phyloP scores from a whole-genome alignment of 2,797 vertebrate species.

The Etheostoma nigrum region DNA sequence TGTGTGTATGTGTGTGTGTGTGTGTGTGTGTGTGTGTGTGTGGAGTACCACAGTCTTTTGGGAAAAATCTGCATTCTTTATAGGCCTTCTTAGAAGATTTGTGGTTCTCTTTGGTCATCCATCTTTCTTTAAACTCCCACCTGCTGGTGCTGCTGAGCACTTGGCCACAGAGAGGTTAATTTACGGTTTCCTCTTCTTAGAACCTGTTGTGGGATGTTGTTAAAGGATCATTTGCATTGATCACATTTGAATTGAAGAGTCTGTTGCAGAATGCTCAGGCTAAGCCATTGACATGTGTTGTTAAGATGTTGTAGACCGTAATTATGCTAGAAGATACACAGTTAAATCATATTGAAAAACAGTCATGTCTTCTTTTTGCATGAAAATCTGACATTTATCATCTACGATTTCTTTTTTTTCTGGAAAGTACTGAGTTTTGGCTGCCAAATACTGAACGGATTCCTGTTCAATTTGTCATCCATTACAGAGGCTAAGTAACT shows the following conservation, averaged over 20 bases:
- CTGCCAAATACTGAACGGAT: constrained; percentile 14
- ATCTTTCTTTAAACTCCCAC: constrained; percentile 28
- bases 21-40: neutral
- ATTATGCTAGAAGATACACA: neutral
- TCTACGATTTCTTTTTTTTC: neutral
- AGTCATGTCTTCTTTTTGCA: constrained; percentile 3
- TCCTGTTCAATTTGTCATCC: neutral
- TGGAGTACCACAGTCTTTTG: neutral
- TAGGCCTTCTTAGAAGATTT: constrained; percentile 29
- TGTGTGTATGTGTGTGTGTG: neutral
- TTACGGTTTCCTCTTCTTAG: constrained; percentile 36
- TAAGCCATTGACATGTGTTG: constrained; percentile 1
- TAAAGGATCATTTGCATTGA: constrained; percentile 52
- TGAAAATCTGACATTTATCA: neutral
- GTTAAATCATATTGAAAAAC: neutral
- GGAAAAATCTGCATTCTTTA: neutral
- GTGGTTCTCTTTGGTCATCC: constrained; percentile 24
- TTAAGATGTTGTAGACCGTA: neutral
- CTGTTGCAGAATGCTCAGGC: neutral
- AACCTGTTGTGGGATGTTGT: constrained; percentile 35
- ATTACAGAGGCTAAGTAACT: neutral
- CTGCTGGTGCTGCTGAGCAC: constrained; percentile 31
- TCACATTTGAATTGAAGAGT: constrained; percentile 42
- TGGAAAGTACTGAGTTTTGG: neutral
- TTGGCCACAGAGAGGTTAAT: constrained; percentile 50